Percentiles rank a stretch among this genome's conserved stretches.
phyloP scores from a whole-genome alignment of 2,113 vertebrate species.

The Platichthys flesus region DNA sequence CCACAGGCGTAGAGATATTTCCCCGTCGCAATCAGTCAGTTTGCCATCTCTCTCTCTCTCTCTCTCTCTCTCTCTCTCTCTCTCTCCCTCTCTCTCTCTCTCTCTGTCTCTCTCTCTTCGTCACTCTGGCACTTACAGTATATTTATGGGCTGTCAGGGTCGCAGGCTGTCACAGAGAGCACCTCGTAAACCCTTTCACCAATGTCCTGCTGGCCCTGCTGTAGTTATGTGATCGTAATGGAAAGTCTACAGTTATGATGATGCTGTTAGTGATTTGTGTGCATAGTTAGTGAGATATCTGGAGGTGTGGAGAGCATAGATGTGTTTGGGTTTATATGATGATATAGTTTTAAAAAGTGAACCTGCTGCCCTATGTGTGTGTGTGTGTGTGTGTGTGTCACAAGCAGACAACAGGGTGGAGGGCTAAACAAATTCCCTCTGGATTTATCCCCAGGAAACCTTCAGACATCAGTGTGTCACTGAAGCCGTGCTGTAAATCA shows the following conservation, averaged over 20 bases:
- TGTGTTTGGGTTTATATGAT: slow-evolving; percentile 5
- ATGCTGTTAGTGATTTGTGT: slow-evolving; percentile 52
- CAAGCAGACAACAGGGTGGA: too few relatives aligned
- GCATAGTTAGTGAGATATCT: slow-evolving; percentile 27
- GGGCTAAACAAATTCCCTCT: slow-evolving; percentile 10
- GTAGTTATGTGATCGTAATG: slow-evolving; percentile 65
- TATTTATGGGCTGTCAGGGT: slow-evolving; percentile 70
- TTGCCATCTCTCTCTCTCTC: slow-evolving; percentile 17
- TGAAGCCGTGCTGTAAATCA: slow-evolving; percentile 34
- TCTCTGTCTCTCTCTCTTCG: neutral
- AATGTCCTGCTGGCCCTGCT: slow-evolving; percentile 44
- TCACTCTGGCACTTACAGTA: slow-evolving; percentile 16
- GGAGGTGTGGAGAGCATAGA: slow-evolving; percentile 2
- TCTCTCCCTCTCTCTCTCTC: slow-evolving; percentile 10
- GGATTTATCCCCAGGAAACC: slow-evolving; percentile 34
- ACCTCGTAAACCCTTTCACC: slow-evolving; percentile 67
- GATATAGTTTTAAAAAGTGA: slow-evolving; percentile 3
- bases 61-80: neutral
- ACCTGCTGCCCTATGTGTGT: slow-evolving; percentile 10
- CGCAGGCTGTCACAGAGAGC: slow-evolving; percentile 54
- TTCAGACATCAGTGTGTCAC: slow-evolving; percentile 14
- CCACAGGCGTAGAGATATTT: slow-evolving; percentile 1
- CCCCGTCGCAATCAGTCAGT: slow-evolving; percentile 22
- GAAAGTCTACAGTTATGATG: slow-evolving; percentile 54
- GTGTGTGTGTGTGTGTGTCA: slow-evolving; percentile 6